Percentiles rank a stretch among this genome's conserved stretches.
These are phyloP conservation scores for Atta colombica DNA, from an alignment of 1,140 invertebrate genomes.

Conservation along the genomic window DNA sequence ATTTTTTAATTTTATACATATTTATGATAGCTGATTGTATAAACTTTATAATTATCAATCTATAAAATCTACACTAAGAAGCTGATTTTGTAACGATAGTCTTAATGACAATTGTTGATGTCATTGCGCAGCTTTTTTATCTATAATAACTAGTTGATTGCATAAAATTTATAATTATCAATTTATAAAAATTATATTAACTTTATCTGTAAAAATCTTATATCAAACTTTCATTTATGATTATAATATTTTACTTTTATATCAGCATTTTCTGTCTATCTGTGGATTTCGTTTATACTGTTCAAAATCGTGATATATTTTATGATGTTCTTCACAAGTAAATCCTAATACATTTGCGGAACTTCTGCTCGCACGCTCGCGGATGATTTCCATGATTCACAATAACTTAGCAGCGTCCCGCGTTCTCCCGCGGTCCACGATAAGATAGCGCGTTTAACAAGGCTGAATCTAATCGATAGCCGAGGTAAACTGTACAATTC, in stretches of 20 bases:
- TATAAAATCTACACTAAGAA: not conserved
- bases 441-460: conserved; percentile 62
- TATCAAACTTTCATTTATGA: not conserved
- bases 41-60: not conserved
- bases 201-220: not conserved
- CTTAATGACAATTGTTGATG: no score
- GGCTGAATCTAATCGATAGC: conserved; percentile 59
- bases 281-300: not conserved
- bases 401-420: conserved; percentile 16
- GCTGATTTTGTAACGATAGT: no score
- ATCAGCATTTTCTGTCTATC: not conserved
- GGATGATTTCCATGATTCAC: conserved; percentile 51
- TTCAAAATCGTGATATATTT: not conserved
- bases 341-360: conserved; percentile 5
- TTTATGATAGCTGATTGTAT: not conserved
- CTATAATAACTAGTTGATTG: not conserved
- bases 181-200: no score
- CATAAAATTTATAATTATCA: not conserved
- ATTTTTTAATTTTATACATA: not conserved
- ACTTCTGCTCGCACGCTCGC: not conserved
- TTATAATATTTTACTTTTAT: not conserved
- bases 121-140: not conserved
- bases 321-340: not conserved
- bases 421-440: conserved; percentile 8
- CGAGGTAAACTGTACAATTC: conserved; percentile 36